These are phyloP conservation scores for Dasypus novemcinctus DNA, from an alignment of 2,113 vertebrate genomes.

Conservation along the genomic window DNA sequence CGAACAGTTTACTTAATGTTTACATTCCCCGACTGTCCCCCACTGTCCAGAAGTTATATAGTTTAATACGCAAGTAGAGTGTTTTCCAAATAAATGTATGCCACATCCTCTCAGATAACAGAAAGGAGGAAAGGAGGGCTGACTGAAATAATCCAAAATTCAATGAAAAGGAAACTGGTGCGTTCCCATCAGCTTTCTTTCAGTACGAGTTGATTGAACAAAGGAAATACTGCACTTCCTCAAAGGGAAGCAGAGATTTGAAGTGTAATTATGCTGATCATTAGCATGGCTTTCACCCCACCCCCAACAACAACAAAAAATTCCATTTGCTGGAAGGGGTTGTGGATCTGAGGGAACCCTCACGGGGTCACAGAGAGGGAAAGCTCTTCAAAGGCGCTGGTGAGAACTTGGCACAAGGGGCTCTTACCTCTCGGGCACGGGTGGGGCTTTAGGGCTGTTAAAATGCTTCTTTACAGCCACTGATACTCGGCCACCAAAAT, in stretches of 20 bases:
- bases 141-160: slow-evolving; percentile 31
- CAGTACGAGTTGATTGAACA: slow-evolving; percentile 25
- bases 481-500: neutral
- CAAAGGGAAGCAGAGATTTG: slow-evolving; percentile 22
- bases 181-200: slow-evolving; percentile 49
- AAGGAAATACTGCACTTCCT: slow-evolving; percentile 66
- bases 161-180: slow-evolving; percentile 38
- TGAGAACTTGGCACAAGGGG: neutral
- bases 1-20: slow-evolving; percentile 37
- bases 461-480: neutral
- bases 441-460: neutral
- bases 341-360: neutral
- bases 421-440: rapidly evolving
- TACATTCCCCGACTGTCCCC: neutral
- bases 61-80: neutral
- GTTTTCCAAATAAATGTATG: neutral
- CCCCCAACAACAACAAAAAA: neutral
- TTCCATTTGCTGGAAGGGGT: neutral
- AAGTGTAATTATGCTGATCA: slow-evolving; percentile 24
- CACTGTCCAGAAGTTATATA: neutral
- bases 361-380: neutral
- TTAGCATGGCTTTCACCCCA: neutral
- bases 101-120: neutral
- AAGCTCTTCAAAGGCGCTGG: neutral
- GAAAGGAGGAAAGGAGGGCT: neutral